Evolutionary conservation across 2,888 invertebrate species (phyloP).

Genomic region (Synergus gifuensis): DNA sequence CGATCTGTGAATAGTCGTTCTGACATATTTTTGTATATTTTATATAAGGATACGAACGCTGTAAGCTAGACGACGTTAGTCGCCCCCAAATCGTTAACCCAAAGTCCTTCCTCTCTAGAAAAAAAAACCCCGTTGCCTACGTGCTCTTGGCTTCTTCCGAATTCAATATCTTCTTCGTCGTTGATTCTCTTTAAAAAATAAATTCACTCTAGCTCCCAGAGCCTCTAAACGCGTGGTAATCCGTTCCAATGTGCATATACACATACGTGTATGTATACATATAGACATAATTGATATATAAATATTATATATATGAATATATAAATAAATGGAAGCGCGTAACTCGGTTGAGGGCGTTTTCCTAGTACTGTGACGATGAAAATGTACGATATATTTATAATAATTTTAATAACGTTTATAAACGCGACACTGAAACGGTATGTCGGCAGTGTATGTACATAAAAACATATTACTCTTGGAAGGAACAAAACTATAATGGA

Average conservation of each 20-base stretch:
- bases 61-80: constrained; percentile 69
- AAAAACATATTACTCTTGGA: constrained; percentile 69
- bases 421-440: constrained; percentile 64
- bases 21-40: constrained; percentile 78
- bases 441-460: constrained; percentile 70
- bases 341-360: constrained; percentile 46
- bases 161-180: constrained; percentile 40
- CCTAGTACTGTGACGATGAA: constrained; percentile 50
- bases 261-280: constrained; percentile 57
- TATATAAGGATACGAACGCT: constrained; percentile 73
- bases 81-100: constrained; percentile 48
- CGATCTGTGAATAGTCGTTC: constrained; percentile 76
- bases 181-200: constrained; percentile 47
- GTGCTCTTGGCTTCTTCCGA: constrained; percentile 32
- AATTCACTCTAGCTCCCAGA: constrained; percentile 63
- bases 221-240: constrained; percentile 70
- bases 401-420: constrained; percentile 78
- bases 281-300: constrained; percentile 57
- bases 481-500: constrained; percentile 66
- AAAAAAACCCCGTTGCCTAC: constrained; percentile 18
- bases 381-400: constrained; percentile 77
- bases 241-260: constrained; percentile 73
- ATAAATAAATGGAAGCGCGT: constrained; percentile 54
- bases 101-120: constrained; percentile 8
- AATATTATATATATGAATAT: constrained; percentile 55